phyloP scores from a whole-genome alignment of 23 tunicate genomes.

The Ascidia mentula region DNA sequence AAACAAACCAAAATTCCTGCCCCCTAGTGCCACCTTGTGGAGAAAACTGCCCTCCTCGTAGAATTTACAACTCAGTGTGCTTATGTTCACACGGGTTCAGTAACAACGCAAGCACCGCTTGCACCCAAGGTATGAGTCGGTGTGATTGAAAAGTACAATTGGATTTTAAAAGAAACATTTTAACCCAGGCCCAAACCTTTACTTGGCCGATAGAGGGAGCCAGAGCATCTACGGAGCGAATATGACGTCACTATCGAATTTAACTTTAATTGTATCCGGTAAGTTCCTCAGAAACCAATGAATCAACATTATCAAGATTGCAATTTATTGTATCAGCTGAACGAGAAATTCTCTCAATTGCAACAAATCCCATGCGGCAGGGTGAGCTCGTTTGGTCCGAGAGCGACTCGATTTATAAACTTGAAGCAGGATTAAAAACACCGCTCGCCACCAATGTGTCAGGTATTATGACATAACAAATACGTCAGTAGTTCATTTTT shows the following conservation, averaged over 20 bases:
- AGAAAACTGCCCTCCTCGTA: constrained; percentile 34
- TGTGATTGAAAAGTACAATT: too few species aligned
- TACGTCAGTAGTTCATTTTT: background rate
- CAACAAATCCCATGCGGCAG: constrained; percentile 8
- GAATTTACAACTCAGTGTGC: constrained; percentile 10
- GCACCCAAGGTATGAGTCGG: constrained; percentile 26
- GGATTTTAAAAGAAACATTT: too few species aligned
- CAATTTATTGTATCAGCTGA: background rate
- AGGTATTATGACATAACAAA: background rate
- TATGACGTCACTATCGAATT: background rate
- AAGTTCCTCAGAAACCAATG: background rate
- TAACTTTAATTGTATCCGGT: background rate
- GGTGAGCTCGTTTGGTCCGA: background rate
- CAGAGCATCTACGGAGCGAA: background rate
- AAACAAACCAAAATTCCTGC: constrained; percentile 4
- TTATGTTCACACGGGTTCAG: constrained; percentile 36
- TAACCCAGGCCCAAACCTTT: background rate
- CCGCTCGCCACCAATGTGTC: background rate
- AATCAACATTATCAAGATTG: background rate
- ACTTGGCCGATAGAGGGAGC: background rate
- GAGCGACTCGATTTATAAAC: background rate
- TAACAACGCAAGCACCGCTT: constrained; percentile 5
- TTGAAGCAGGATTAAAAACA: background rate
- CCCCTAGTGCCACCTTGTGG: constrained; percentile 23
- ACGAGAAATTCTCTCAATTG: background rate